Percentiles rank a stretch among this genome's conserved stretches.
Evolutionary conservation across 2,113 vertebrate species (phyloP).

Genomic region (Tyrannus savana): DNA sequence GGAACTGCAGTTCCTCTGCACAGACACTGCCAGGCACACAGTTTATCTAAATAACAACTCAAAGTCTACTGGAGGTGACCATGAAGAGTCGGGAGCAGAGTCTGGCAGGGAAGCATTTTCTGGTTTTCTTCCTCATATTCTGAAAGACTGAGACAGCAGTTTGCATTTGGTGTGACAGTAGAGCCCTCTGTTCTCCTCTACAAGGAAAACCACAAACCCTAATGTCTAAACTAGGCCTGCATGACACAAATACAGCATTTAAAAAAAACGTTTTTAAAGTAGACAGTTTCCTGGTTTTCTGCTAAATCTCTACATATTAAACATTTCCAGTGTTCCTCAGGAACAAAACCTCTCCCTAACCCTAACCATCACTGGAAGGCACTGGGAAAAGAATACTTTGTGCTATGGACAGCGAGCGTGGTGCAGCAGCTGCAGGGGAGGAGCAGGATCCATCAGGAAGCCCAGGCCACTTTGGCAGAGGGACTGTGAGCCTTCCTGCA

Average conservation of each 20-base stretch:
- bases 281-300: background rate
- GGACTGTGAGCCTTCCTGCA: background rate
- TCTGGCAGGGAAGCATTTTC: accelerated
- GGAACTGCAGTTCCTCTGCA: accelerated
- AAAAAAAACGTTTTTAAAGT: background rate
- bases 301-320: background rate
- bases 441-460: background rate
- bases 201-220: background rate
- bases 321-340: background rate
- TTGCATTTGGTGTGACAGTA: background rate
- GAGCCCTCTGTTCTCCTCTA: background rate
- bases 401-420: accelerated
- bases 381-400: background rate
- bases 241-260: background rate
- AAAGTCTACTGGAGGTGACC: background rate
- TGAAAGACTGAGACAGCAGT: background rate
- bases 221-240: background rate
- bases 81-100: background rate
- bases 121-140: background rate
- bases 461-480: accelerated
- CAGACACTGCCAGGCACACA: background rate
- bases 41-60: background rate
- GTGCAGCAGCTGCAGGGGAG: accelerated
- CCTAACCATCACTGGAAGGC: background rate
- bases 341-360: background rate